A percentile compares a stretch with the other conserved stretches of the same genome.
phyloP scores from a whole-genome alignment of 2,888 invertebrate species.

The Diplolepis rosae region DNA sequence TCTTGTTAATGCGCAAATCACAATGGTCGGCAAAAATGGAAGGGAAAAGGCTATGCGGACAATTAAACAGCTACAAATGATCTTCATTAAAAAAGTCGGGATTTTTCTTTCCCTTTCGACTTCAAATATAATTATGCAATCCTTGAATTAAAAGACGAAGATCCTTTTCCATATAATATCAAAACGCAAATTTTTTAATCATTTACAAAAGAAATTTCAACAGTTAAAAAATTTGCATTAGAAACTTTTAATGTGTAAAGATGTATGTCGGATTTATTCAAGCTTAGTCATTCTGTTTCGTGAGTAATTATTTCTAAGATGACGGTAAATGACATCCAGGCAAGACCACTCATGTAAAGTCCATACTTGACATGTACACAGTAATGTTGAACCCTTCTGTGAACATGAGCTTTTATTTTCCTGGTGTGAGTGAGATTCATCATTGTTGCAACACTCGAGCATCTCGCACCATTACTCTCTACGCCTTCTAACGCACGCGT shows the following conservation, averaged over 20 bases:
- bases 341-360: neutral
- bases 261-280: neutral
- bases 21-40: slow-evolving; percentile 28
- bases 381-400: neutral
- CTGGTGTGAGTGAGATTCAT: neutral
- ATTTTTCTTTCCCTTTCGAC: slow-evolving; percentile 1
- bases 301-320: neutral
- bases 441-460: neutral
- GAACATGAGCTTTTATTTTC: neutral
- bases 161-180: too few species aligned
- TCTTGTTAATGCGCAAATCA: slow-evolving; percentile 50
- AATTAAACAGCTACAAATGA: slow-evolving; percentile 57
- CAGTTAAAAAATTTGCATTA: neutral
- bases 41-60: slow-evolving; percentile 38
- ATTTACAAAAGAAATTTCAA: neutral
- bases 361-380: neutral
- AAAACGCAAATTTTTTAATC: too few species aligned
- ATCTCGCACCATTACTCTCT: slow-evolving; percentile 3
- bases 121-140: neutral
- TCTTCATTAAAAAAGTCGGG: slow-evolving; percentile 50
- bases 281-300: neutral
- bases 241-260: too few species aligned
- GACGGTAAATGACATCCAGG: neutral
- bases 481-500: neutral
- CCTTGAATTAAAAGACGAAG: too few species aligned